Base-by-base conservation (phyloP, 1,140 invertebrate genomes). In the Archivesica marissinica region DNA sequence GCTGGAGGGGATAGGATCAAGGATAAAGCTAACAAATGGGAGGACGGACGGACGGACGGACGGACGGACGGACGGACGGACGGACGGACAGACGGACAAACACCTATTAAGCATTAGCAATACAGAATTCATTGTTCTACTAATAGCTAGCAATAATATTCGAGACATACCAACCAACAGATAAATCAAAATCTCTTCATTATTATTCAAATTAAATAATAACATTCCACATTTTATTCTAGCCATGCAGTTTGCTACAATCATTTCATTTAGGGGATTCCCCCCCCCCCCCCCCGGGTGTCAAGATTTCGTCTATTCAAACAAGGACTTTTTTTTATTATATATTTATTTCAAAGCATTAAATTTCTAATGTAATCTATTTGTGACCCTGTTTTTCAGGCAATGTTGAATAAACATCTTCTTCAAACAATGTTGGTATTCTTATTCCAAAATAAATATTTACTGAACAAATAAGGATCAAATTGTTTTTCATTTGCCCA, bases 281-380 rank as follows among this genome's bases (percentile, higher is more conserved):
- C n/a, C n/a, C n/a, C n/a, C n/a, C n/a, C n/a, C n/a, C 52, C 52
- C 52, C 52, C 20, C 28, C 52, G 4, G 7, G 38, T 75, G 52
- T 56, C 68, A 83, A 59, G 80, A 83, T 74, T 83, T 59, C 28
- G 41, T 47, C 33, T 83, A 56, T 72, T 39, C 52, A 83, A 83
- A 83, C 52, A 72, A 74, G 33, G 47, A 15, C 68, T 70, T 59
- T 35, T 75, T 75, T 75, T 83, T 83, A n/a, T 83, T 47, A 83
- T 83, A 83, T 83, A 61, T n/a, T n/a, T n/a, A n/a, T 83, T 83
- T 72, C 50, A 83, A 79, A 61, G 80, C 66, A 83, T 83, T 74
- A 83, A 83, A 83, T 83, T 83, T 83, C 80, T 83, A 83, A 59
- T 75, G 75, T 83, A 83, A 83, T 83, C 64, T 75, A 64, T 54